These are phyloP conservation scores for Pluvialis apricaria DNA, from an alignment of 2,113 vertebrate genomes.

Conservation along the genomic window DNA sequence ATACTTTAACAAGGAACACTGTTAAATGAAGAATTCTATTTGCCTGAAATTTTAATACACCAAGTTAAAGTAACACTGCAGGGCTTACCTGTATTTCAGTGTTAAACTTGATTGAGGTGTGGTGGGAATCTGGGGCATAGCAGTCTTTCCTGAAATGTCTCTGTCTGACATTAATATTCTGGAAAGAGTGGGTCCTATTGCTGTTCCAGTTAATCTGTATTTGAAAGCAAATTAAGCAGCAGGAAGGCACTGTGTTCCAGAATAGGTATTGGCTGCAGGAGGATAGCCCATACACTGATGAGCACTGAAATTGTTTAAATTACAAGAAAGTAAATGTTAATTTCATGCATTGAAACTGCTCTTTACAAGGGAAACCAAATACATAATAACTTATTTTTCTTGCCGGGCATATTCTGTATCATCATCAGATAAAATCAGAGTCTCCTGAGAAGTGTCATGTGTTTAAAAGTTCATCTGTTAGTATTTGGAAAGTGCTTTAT, in stretches of 20 bases:
- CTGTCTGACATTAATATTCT: background rate
- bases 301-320: background rate
- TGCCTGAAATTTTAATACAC: constrained; percentile 26
- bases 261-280: background rate
- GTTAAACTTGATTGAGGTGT: background rate
- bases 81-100: background rate
- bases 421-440: background rate
- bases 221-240: background rate
- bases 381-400: background rate
- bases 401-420: background rate
- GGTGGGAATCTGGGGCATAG: background rate
- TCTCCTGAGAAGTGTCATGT: background rate
- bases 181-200: background rate
- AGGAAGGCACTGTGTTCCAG: background rate
- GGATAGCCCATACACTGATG: background rate
- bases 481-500: background rate
- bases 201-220: background rate
- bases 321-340: background rate
- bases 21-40: background rate
- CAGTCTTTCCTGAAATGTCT: background rate
- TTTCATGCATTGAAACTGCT: background rate
- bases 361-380: background rate
- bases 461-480: background rate
- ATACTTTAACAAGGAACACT: background rate
- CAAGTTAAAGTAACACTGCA: background rate